Base-by-base conservation (phyloP, 2,113 vertebrate genomes). In the Arizona elegans region DNA sequence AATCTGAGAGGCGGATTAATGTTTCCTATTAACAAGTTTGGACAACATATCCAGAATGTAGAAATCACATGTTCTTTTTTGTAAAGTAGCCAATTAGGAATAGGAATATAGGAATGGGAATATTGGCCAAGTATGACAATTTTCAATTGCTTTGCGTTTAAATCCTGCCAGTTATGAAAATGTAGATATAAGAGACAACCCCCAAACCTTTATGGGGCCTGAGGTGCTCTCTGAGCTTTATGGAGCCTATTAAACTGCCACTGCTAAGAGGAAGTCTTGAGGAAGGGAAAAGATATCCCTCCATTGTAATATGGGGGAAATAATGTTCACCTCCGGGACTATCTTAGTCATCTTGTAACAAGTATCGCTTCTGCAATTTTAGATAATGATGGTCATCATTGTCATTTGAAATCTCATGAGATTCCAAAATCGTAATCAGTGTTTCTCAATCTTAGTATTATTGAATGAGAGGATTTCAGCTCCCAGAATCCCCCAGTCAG, bases 141-240 rank as follows among this genome's bases (percentile, higher is more conserved):
- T 90, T 90, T 88, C 47, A 13, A 85, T 38, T 93, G 93, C 59
- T 93, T 92, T 90, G 17, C 43, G 6, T 0, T 10, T 85, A 89
- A 90, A 91, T 81, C 89, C 91, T 93, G 92, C 91, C 92, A 91
- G 87, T 38, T 11, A 3, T 90, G 89, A 21, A 87, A 92, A 94
- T 94, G 6, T 75, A 95, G 95, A 33, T 23, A 10, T 55, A 58
- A 9, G 21, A 5, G 15, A 43, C n/a, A 86, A 29, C 21, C 9
- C 86, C 47, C 91, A 53, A 33, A 38, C 21, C 17, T 38, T 52
- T 50, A 19, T 24, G 43, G 81, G 19, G 17, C 8, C 17, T 23
- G 81, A 24, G 3, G 7, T 85, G 54, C 5, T 19, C 15, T 58
- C 21, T 58, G 56, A 58, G 21, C 8, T 33, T 86, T 47, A 29